Conservation (phyloP, 2,797 vertebrate genomes). For the Bradypodion ventrale region DNA sequence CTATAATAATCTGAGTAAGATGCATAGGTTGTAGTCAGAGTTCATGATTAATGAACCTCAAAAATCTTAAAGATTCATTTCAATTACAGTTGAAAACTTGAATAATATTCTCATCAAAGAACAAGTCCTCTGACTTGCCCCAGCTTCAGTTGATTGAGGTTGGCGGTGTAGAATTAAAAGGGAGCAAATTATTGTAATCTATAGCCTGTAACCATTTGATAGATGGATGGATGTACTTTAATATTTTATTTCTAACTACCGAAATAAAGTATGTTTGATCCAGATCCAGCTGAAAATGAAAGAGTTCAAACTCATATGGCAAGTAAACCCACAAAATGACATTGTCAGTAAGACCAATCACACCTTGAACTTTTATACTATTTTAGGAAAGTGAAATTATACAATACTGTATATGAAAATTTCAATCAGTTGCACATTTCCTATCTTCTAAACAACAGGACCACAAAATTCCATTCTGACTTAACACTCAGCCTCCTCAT, state of each 20-base stretch:
- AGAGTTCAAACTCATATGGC: too few relatives aligned
- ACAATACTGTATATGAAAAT: too few relatives aligned
- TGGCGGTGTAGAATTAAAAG: too few relatives aligned
- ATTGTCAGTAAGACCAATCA: too few relatives aligned
- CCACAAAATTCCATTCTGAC: too few relatives aligned
- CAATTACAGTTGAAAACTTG: constrained; percentile 28
- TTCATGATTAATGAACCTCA: background rate
- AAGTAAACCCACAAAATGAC: background rate
- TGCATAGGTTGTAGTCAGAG: constrained; percentile 37
- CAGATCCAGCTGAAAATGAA: background rate
- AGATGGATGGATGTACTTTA: background rate
- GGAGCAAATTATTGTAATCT: background rate
- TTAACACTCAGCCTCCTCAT: too few relatives aligned
- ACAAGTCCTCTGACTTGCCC: background rate
- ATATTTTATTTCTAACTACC: background rate
- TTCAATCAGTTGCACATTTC: too few relatives aligned
- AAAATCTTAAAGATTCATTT: constrained; percentile 34
- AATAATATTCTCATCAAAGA: background rate
- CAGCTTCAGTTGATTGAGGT: background rate
- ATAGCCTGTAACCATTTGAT: background rate
- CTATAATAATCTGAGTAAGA: constrained; percentile 44
- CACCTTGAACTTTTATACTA: too few relatives aligned
- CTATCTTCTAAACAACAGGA: too few relatives aligned
- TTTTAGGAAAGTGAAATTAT: too few relatives aligned
- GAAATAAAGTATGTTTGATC: background rate